These are phyloP conservation scores for Urechis unicinctus DNA, from an alignment of 2,888 invertebrate species.

Conservation along the genomic window DNA sequence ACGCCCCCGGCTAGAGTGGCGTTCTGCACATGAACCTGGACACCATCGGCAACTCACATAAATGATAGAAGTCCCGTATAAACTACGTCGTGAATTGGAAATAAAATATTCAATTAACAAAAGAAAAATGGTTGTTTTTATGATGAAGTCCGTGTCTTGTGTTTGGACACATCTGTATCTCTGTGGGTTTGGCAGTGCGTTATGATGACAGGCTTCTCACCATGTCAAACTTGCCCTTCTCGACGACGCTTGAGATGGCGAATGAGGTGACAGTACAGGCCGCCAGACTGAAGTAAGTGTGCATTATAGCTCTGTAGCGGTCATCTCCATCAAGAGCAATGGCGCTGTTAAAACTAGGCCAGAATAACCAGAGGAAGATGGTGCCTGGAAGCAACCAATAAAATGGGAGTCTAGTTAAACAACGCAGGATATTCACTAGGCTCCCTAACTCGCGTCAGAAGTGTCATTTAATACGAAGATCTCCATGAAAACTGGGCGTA, in stretches of 20 bases:
- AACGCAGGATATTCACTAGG: no score
- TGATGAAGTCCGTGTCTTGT: no score
- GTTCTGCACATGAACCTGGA: slow-evolving; percentile 78
- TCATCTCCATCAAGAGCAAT: slow-evolving; percentile 60
- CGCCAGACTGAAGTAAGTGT: slow-evolving; percentile 84
- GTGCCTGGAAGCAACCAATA: slow-evolving; percentile 61
- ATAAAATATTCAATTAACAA: background rate
- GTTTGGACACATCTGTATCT: no score
- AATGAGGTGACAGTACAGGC: slow-evolving; percentile 78
- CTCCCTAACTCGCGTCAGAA: no score
- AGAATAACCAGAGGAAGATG: slow-evolving; percentile 89
- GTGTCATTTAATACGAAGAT: no score
- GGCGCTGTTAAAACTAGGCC: slow-evolving; percentile 94
- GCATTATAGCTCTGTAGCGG: slow-evolving; percentile 79
- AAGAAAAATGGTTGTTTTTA: background rate
- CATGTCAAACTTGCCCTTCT: slow-evolving; percentile 43
- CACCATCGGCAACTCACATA: background rate
- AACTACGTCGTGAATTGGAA: background rate
- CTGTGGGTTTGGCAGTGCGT: no score
- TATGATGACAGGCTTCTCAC: no score
- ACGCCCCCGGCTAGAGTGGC: slow-evolving; percentile 90
- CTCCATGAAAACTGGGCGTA: background rate
- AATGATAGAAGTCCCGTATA: background rate
- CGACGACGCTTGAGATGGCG: slow-evolving; percentile 69
- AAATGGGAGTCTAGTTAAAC: background rate